Evolutionary conservation across 92 coral and sea anemone genomes (phyloP).

Genomic region (Palythoa heliodiscus): DNA sequence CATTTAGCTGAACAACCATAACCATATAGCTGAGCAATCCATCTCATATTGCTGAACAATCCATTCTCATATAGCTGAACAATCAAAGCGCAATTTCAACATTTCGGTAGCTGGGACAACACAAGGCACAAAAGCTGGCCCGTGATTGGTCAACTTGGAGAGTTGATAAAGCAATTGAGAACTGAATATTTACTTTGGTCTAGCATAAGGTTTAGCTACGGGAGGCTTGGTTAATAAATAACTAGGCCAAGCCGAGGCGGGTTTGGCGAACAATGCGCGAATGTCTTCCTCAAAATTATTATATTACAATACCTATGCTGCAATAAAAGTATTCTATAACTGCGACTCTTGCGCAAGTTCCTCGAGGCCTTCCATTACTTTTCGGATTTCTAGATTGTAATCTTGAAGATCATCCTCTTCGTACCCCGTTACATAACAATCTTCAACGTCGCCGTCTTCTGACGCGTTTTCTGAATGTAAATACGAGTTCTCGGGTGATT

Average conservation of each 20-base stretch:
- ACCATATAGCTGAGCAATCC: too few species aligned
- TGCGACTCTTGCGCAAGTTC: conserved; percentile 79
- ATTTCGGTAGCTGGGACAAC: too few species aligned
- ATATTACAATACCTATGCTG: not conserved
- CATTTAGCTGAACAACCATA: too few species aligned
- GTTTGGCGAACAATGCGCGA: not conserved
- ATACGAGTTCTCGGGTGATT: conserved; percentile 87
- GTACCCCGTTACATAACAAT: conserved; percentile 18
- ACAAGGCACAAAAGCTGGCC: too few species aligned
- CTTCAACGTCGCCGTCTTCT: conserved; percentile 66
- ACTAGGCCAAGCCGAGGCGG: not conserved
- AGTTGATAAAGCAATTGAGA: too few species aligned
- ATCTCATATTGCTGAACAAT: too few species aligned
- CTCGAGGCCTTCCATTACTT: conserved; percentile 81
- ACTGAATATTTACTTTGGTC: too few species aligned
- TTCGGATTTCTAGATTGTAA: conserved; percentile 68
- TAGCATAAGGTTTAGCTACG: too few species aligned
- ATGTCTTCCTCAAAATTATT: not conserved
- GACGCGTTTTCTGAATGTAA: conserved; percentile 87
- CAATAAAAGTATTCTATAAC: conserved; percentile 46
- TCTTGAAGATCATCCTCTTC: conserved; percentile 52
- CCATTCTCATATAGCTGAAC: too few species aligned
- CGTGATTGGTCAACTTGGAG: too few species aligned
- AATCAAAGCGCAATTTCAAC: too few species aligned
- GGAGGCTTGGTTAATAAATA: too few species aligned